These are phyloP conservation scores for Atopsyche davidsoni DNA, from an alignment of 1,140 invertebrate species.

Conservation along the genomic window DNA sequence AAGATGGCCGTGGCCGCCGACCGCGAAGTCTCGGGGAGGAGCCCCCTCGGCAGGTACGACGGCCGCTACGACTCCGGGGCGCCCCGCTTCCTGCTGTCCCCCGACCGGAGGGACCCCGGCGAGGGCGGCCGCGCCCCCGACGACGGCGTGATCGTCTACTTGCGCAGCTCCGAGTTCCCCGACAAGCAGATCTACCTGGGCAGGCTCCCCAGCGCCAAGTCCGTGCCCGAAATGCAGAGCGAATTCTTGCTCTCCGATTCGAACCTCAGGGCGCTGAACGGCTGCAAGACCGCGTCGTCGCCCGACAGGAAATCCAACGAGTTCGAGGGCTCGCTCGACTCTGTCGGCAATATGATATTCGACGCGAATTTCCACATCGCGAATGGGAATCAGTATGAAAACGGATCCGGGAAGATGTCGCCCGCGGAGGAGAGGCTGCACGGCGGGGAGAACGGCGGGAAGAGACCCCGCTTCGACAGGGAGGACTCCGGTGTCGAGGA, in stretches of 20 bases:
- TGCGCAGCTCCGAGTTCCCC: neutral
- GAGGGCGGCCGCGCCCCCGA: slow-evolving; percentile 11
- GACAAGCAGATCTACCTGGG: neutral
- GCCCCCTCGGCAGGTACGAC: neutral
- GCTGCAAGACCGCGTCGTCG: slow-evolving; percentile 9
- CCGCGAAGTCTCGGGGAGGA: neutral
- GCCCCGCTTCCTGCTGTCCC: slow-evolving; percentile 37
- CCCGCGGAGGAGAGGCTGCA: neutral
- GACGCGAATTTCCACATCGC: too few species aligned
- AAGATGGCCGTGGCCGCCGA: slow-evolving; percentile 3
- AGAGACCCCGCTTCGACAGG: neutral
- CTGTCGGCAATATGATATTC: neutral
- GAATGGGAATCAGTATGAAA: too few species aligned
- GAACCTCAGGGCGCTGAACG: too few species aligned
- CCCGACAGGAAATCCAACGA: too few species aligned
- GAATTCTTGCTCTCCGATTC: too few species aligned
- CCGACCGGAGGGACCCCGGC: slow-evolving; percentile 31
- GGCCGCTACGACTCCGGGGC: slow-evolving; percentile 40
- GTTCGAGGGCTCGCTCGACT: neutral
- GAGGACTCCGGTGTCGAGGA: neutral
- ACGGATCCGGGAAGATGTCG: neutral
- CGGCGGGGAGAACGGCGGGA: neutral
- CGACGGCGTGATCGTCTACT: too few species aligned
- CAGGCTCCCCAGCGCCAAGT: neutral
- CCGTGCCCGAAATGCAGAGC: too few species aligned